Evolutionary conservation across 2,797 vertebrate species (phyloP).

Genomic region (Morelia viridis): DNA sequence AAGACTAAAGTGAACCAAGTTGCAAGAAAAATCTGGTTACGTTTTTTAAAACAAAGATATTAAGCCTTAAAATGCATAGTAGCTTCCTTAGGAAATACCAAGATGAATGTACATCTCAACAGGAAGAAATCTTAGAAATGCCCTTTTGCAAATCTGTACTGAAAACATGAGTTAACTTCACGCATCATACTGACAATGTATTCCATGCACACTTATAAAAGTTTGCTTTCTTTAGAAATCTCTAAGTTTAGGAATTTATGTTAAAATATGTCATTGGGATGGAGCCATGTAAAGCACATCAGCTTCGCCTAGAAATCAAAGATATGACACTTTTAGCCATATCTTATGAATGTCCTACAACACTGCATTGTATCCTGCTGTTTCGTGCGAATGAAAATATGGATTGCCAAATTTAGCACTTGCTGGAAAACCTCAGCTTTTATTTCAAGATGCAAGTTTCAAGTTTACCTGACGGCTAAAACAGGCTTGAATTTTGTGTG

Average conservation of each 20-base stretch:
- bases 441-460: neutral
- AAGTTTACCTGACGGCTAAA: neutral
- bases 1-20: neutral
- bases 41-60: neutral
- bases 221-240: neutral
- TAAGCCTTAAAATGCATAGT: neutral
- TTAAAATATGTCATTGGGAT: neutral
- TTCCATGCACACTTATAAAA: neutral
- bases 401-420: neutral
- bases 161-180: neutral
- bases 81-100: neutral
- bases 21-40: neutral
- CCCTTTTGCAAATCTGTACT: neutral
- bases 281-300: neutral
- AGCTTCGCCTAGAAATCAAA: neutral
- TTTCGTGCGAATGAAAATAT: no score
- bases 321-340: neutral
- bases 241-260: neutral
- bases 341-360: neutral
- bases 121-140: neutral
- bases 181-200: neutral
- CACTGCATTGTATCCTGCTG: neutral
- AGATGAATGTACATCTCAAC: no score
- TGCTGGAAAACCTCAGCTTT: neutral
- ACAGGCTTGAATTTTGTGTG: neutral